These are phyloP conservation scores for Beaufortia kweichowensis DNA, from an alignment of 2,113 vertebrate genomes.

Conservation along the genomic window DNA sequence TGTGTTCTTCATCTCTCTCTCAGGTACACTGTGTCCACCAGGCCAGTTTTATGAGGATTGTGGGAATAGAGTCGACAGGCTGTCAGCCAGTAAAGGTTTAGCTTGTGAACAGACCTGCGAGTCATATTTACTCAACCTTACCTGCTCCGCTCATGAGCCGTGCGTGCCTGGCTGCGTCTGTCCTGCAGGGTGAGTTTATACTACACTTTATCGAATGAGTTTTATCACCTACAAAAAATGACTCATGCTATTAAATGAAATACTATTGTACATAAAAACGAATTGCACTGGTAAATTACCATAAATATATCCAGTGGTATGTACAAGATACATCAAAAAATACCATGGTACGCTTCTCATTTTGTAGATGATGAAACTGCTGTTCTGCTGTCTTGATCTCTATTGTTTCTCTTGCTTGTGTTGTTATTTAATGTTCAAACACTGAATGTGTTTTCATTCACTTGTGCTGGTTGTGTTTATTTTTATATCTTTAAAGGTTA, in stretches of 20 bases:
- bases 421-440: too few species aligned
- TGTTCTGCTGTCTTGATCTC: too few species aligned
- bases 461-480: not conserved
- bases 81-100: constrained; percentile 70
- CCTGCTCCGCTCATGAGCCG: constrained; percentile 78
- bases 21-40: constrained; percentile 78
- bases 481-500: constrained; percentile 12
- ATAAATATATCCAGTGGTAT: too few species aligned
- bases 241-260: too few species aligned
- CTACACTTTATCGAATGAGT: not conserved
- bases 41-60: constrained; percentile 90
- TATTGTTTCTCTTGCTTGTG: too few species aligned
- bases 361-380: too few species aligned
- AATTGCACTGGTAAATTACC: too few species aligned
- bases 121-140: constrained; percentile 89
- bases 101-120: constrained; percentile 87
- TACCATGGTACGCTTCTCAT: too few species aligned
- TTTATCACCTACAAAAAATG: not conserved
- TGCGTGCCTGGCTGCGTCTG: constrained; percentile 90
- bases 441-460: not conserved
- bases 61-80: constrained; percentile 65
- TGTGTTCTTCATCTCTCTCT: not conserved
- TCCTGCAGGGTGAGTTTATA: constrained; percentile 82
- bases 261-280: too few species aligned
- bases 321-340: too few species aligned